Base-by-base conservation (phyloP, 2,113 vertebrate genomes). In the Macroglossus sobrinus region DNA sequence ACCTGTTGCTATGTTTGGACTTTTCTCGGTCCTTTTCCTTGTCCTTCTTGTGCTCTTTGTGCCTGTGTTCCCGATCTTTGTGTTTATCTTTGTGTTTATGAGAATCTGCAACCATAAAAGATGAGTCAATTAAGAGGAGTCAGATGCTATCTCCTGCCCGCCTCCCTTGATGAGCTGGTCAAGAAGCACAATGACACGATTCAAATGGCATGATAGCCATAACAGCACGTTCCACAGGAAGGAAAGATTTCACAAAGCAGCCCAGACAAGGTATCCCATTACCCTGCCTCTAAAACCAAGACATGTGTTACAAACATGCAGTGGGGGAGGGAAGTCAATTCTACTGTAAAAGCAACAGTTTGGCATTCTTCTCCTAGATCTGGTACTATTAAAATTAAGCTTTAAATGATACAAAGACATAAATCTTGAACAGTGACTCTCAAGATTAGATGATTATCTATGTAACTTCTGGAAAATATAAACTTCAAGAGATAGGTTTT, bases 41-140 rank as follows among this genome's bases (percentile, higher is more conserved):
- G 98, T 99, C 99, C 98, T 99, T 99, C 98, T 99, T 99, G 98
- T 99, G 99, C 94, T 99, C 99, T 99, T 99, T 99, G 98, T 99
- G 99, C 97, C 99, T 98, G 98, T 99, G 99, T 96, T 99, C 99
- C 98, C 99, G 99, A 97, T 99, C 99, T 99, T 99, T 99, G 98
- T 99, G 99, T 98, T 99, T 99, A 98, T 99, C 99, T 99, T 99
- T 99, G 97, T 99, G 99, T 99, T 99, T 99, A 98, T 99, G 99
- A 98, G 99, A 99, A 99, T 99, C 99, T 99, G 97, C 71, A 98
- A 98, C 84, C 95, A 97, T 87, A 98, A 98, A 95, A 98, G 88
- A 97, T 50, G 53, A 89, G 50, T 93, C 38, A 92, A 72, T 98
- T 93, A 96, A 90, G n/a, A 95, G 72, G 40, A 94, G 57, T 91